Evolutionary conservation across 2,888 invertebrate species (phyloP), one percentile per base, ranked within the genome.

Genomic region (Glyphotaelius pellucidus): DNA sequence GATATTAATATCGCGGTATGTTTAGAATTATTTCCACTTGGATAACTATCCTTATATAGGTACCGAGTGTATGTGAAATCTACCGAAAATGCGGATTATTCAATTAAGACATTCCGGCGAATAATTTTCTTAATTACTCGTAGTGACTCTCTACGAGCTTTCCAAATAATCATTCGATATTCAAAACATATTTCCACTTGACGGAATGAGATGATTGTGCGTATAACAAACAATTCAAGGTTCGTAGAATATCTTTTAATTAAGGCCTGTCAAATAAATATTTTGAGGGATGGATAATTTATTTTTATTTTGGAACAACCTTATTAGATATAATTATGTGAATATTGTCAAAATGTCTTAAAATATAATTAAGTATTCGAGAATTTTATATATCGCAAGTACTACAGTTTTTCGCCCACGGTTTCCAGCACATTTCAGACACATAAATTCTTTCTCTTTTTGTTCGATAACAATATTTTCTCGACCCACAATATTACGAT

Each of bases 141-240:
- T 83, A 25, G 35, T 35, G 32, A 15, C 25, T 15, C 81, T 83
- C 14, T 83, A 15, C 35, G 32, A 32, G 32, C 31, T 15, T 32
- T 83, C 31, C 19, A n/a, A 83, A 32, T 38, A 83, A 83, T n/a
- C 35, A 19, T 35, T 83, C 83, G 35, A 35, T 83, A 83, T 83
- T 83, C 25, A 35, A 32, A 35, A n/a, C 25, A 83, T 35, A 19
- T 83, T 83, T 83, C 25, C 25, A 14, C 83, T 25, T 15, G 38
- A 35, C 11, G 15, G 35, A 35, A 83, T 25, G 25, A 83, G 35
- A 35, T 3, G 83, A 35, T 35, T 35, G 1, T 32, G 35, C 83
- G 7, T n/a, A 25, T 67, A 25, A 67, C n/a, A 67, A 25, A 67
- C n/a, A 67, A 67, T 67, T 67, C 7, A 25, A 25, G 9, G 67